Evolutionary conservation across 2,797 vertebrate species (phyloP).

Genomic region (Chelonia mydas): DNA sequence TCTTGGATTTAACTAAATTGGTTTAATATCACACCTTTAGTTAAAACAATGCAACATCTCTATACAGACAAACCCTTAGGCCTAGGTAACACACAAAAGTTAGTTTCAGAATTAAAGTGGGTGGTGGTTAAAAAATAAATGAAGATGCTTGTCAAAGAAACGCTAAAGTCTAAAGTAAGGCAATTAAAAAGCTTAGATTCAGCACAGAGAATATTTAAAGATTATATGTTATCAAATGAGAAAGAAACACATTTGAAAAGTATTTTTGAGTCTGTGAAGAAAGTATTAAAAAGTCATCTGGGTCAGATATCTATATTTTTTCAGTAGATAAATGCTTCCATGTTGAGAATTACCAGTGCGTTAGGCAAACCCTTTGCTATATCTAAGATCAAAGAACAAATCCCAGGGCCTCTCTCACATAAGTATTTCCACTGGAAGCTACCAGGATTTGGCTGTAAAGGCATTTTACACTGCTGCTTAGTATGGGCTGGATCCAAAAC

Average conservation of each 20-base stretch:
- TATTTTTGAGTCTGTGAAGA: background rate
- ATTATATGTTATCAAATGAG: background rate
- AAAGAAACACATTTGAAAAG: background rate
- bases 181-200: background rate
- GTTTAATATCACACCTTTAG: background rate
- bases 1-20: background rate
- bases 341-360: background rate
- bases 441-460: background rate
- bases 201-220: background rate
- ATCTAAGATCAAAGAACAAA: background rate
- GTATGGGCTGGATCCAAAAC: background rate
- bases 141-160: background rate
- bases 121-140: background rate
- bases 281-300: background rate
- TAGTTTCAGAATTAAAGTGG: background rate
- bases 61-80: background rate
- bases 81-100: background rate
- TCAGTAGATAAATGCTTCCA: background rate
- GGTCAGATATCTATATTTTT: background rate
- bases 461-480: background rate
- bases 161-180: background rate
- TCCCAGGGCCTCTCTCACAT: background rate
- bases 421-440: background rate
- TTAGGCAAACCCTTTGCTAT: background rate
- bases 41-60: background rate